A percentile compares a stretch with the other conserved stretches of the same genome.
These are phyloP conservation scores for Sylvicola cinctus DNA, from an alignment of 2,888 invertebrate genomes.

Conservation along the genomic window DNA sequence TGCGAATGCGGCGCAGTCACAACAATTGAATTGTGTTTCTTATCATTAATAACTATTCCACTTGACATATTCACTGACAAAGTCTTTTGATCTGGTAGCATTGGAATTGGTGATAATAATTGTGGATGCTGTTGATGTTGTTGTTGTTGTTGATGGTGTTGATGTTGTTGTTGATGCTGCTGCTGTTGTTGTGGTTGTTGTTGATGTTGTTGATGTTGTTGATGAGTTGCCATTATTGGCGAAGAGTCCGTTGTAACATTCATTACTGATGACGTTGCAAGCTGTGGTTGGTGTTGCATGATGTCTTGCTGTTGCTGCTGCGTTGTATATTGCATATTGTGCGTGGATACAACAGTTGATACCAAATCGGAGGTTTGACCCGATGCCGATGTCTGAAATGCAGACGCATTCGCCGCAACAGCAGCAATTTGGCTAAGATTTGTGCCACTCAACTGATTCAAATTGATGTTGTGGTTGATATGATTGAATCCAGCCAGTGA, in stretches of 20 bases:
- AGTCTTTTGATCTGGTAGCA: no score
- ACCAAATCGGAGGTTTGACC: conserved; percentile 10
- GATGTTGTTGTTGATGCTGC: conserved; percentile 9
- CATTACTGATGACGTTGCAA: conserved; percentile 4
- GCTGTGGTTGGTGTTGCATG: conserved; percentile 1
- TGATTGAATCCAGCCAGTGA: conserved; percentile 17
- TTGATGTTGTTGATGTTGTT: conserved; percentile 5
- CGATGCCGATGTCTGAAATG: conserved; percentile 21
- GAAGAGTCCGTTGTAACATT: conserved; percentile 4
- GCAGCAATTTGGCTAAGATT: conserved; percentile 19
- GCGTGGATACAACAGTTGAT: conserved; percentile 10
- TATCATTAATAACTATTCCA: no score
- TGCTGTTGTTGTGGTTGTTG: conserved; percentile 6
- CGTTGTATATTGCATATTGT: conserved; percentile 5
- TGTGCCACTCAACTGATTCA: conserved; percentile 22
- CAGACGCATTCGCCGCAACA: conserved; percentile 14
- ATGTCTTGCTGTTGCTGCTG: conserved; percentile 12
- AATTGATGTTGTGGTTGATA: conserved; percentile 17
- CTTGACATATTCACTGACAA: no score
- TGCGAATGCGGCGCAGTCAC: no score
- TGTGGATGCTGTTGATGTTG: conserved; percentile 15
- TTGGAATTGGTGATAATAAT: not conserved
- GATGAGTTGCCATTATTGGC: conserved; percentile 5
- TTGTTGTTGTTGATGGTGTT: conserved; percentile 12
- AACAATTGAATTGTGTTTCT: no score